A percentile compares a stretch with the other conserved stretches of the same genome.
phyloP scores from a whole-genome alignment of 2,113 vertebrate genomes.

The Tragulus kanchil region DNA sequence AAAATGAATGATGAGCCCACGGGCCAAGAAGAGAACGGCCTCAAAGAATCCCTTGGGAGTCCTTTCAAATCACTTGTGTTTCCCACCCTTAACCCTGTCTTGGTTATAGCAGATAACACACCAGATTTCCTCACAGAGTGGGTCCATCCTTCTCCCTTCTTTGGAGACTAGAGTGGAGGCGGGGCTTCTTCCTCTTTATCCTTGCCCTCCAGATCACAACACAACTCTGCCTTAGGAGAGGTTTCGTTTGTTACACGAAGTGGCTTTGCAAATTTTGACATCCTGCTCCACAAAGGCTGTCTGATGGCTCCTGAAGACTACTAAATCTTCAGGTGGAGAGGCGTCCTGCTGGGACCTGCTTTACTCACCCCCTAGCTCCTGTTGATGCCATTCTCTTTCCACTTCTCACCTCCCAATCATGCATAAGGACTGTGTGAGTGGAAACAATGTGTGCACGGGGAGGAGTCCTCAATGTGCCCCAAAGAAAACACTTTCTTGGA shows the following conservation, averaged over 20 bases:
- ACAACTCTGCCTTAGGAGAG: constrained; percentile 45
- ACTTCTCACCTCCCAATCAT: neutral
- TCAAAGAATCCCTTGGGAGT: constrained; percentile 28
- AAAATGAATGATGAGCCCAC: neutral
- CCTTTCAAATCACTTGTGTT: constrained; percentile 18
- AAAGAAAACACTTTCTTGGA: constrained; percentile 45
- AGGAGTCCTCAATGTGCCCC: neutral
- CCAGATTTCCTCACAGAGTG: neutral
- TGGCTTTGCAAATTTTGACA: constrained; percentile 73
- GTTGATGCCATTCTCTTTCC: neutral
- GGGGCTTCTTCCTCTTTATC: constrained; percentile 39
- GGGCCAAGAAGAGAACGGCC: constrained; percentile 16
- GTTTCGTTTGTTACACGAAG: constrained; percentile 61
- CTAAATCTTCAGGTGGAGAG: constrained; percentile 62
- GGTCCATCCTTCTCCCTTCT: constrained; percentile 10
- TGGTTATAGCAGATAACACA: neutral
- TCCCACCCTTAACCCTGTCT: neutral
- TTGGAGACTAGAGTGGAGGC: neutral
- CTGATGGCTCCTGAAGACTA: constrained; percentile 42
- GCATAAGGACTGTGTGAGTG: neutral
- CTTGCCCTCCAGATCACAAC: constrained; percentile 57
- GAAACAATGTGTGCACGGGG: neutral
- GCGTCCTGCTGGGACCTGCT: constrained; percentile 28
- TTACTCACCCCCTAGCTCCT: neutral
- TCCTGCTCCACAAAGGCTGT: constrained; percentile 59